These are phyloP conservation scores for Panagrolaimus sp. DNA, from an alignment of 1,140 invertebrate genomes.

Conservation along the genomic window DNA sequence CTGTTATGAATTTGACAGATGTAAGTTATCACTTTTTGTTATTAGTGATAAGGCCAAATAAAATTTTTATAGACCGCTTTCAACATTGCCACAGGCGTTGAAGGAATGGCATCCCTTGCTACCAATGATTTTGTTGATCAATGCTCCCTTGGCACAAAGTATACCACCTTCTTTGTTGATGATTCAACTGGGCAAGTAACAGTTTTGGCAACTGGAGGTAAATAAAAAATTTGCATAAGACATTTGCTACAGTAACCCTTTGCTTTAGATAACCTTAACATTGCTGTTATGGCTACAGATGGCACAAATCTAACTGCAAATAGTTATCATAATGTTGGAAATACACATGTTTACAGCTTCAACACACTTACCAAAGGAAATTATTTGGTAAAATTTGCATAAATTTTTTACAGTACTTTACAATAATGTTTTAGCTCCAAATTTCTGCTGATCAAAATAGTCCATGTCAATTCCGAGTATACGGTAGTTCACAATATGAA, in stretches of 20 bases:
- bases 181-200: neutral
- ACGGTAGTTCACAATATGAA: neutral
- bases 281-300: neutral
- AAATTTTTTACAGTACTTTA: neutral
- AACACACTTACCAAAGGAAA: neutral
- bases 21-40: no score
- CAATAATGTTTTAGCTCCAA: neutral
- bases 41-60: no score
- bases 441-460: neutral
- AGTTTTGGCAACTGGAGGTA: neutral
- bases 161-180: slow-evolving; percentile 10
- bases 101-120: neutral
- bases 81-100: slow-evolving; percentile 3
- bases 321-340: neutral
- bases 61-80: neutral
- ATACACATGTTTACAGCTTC: neutral
- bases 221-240: no score
- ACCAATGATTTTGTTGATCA: slow-evolving; percentile 15
- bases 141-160: neutral
- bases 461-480: slow-evolving; percentile 12
- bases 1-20: no score
- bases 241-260: no score
- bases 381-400: slow-evolving; percentile 3
- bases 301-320: neutral
- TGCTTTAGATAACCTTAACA: neutral